A percentile compares a stretch with the other conserved stretches of the same genome.
These are phyloP conservation scores for Cephus sareptanus DNA, from an alignment of 2,888 invertebrate species.

Conservation along the genomic window DNA sequence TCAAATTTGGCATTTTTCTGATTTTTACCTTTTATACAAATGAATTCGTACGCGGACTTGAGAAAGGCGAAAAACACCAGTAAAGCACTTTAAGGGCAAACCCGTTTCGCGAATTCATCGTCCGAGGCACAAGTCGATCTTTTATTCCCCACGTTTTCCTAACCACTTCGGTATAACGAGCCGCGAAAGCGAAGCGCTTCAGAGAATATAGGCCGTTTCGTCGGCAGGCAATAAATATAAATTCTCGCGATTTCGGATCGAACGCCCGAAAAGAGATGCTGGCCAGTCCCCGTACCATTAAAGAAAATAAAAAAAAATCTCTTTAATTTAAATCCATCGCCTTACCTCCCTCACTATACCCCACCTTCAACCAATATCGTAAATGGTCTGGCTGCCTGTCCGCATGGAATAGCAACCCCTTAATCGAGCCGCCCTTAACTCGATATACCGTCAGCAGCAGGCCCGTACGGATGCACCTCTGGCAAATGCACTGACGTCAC, in stretches of 20 bases:
- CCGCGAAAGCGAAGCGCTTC: neutral
- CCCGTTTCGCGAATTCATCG: neutral
- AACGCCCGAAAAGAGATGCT: neutral
- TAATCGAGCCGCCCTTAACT: neutral
- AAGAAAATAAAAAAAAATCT: neutral
- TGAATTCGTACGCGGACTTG: no score
- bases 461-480: neutral
- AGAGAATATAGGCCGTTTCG: neutral
- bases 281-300: neutral
- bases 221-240: neutral
- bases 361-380: neutral
- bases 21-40: no score
- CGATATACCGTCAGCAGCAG: neutral
- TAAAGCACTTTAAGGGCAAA: neutral
- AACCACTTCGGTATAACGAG: neutral
- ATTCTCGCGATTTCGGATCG: neutral
- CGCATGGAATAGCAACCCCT: neutral
- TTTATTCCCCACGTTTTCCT: neutral
- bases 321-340: neutral
- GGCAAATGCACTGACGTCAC: conserved; percentile 2
- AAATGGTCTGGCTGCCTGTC: neutral
- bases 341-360: no score
- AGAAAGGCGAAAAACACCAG: no score
- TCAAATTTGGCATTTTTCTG: accelerated
- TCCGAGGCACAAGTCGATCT: neutral